Percentiles rank a stretch among this genome's conserved stretches.
These are phyloP conservation scores for Epirrhoe alternata DNA, from an alignment of 2,888 invertebrate genomes.

Conservation along the genomic window DNA sequence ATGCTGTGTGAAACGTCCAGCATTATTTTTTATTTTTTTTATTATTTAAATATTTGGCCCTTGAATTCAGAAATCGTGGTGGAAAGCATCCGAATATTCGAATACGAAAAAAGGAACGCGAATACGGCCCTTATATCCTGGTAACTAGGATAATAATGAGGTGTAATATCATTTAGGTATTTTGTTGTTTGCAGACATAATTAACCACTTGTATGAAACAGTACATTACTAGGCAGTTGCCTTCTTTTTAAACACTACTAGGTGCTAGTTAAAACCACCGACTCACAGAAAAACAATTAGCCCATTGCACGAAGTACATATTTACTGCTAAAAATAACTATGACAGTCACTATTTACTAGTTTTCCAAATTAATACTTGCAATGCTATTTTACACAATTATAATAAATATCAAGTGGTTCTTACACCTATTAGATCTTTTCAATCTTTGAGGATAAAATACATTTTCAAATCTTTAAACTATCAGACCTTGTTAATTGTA, in stretches of 20 bases:
- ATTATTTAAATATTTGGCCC: too few relatives aligned
- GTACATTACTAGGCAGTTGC: not conserved
- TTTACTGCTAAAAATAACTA: not conserved
- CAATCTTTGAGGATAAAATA: not conserved
- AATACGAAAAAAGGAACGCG: too few relatives aligned
- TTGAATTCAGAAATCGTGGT: too few relatives aligned
- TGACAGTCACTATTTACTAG: not conserved
- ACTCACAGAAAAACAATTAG: not conserved
- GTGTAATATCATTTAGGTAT: not conserved
- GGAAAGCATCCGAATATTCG: too few relatives aligned
- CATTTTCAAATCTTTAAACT: not conserved
- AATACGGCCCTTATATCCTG: too few relatives aligned
- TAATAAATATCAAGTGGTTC: not conserved
- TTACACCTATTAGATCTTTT: constrained; percentile 10
- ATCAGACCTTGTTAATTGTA: constrained; percentile 29
- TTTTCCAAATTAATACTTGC: not conserved
- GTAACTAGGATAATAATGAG: not conserved
- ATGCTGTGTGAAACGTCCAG: too few relatives aligned
- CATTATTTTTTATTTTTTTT: too few relatives aligned
- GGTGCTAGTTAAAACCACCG: not conserved
- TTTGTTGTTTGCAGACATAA: not conserved
- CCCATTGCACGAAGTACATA: not conserved
- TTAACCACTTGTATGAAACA: not conserved
- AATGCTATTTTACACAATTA: not conserved
- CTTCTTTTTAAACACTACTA: not conserved